Base-by-base conservation (phyloP, 2,113 vertebrate species). In the Megalops atlanticus region DNA sequence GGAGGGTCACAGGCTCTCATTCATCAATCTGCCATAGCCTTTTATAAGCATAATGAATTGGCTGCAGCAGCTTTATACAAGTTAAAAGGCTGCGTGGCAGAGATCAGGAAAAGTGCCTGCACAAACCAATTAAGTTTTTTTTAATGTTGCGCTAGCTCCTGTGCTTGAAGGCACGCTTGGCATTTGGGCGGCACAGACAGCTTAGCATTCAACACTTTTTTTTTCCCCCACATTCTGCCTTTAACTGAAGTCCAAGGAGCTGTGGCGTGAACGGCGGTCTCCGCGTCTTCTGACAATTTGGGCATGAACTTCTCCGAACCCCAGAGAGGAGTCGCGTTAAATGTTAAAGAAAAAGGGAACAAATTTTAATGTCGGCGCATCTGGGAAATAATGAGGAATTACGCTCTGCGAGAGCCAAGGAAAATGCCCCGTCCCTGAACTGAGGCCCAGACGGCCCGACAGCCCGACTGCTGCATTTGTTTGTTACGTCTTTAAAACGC, bases 11-110 rank as follows among this genome's bases (percentile, higher is more conserved):
- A 81, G 69, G 68, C 68, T 76, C 69, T 75, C 83, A 87, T 89
- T 87, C 77, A 85, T 87, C 81, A 86, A 81, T 79, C 74, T 75
- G 71, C 75, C 76, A 52, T 79, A 69, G 77, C 76, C 47, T 77
- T 87, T 87, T 86, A 85, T 81, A 73, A 69, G 78, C 58, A 43
- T 81, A 83, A 81, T 74, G 80, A 81, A 77, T 84, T 81, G 79
- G 52, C 80, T 71, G 72, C 70, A 39, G 41, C 36, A 58, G 84
- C 80, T 84, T 81, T 81, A 69, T 78, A 58, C 78, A 76, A 80
- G 47, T 84, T 49, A 82, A 83, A 84, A 83, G 74, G 80, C 71
- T 64, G 58, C 74, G 47, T 35, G 76, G 72, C 40, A 72, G 35
- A 68, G 38, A 41, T 24, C 3, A 24, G 31, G 76, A 70, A 82